Base-by-base conservation (phyloP, 2,113 vertebrate species). In the Sinocyclocheilus maitianheensis region DNA sequence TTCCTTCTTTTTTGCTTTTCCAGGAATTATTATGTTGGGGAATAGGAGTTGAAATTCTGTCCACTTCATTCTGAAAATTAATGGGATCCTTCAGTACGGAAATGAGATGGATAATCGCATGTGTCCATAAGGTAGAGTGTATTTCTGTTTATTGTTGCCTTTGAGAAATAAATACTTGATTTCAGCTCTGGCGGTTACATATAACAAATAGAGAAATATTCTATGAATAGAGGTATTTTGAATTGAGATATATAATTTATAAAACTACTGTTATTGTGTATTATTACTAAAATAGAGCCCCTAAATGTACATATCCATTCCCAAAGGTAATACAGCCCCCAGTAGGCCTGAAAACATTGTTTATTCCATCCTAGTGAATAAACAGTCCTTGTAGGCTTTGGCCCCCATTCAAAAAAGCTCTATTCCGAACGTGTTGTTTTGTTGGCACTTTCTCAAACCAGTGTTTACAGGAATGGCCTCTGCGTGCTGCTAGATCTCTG, bases 51-150 rank as follows among this genome's bases (percentile, higher is more conserved):
- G 81, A 88, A 87, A 93, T 90, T 93, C 92, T 88, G 87, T 91
- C 91, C 88, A 88, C 90, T 87, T 90, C 90, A 89, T 94, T 94
- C 90, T 89, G 88, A 91, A 94, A 93, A 94, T 93, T 90, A 90
- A 92, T 91, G 88, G 90, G 91, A 89, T 87, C 83, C 87, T 90
- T 94, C 90, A 87, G 88, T 77, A 90, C 88, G 90, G 91, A 94
- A 93, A 93, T 93, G 91, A 93, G 92, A 93, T 11, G 85, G 89
- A 92, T 91, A 85, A 87, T 89, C 90, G 86, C 84, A 77, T 82
- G 77, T 84, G 82, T 81, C 86, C 83, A 89, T 89, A 79, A 90
- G 90, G 91, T 69, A 16, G 1, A 84, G 86, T 88, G 91, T 24
- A 81, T 91, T 88, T 91, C 84, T 83, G 85, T 46, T 46, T 46